Conservation (phyloP, 2,113 vertebrate species). For the Grammomys dolichurus region DNA sequence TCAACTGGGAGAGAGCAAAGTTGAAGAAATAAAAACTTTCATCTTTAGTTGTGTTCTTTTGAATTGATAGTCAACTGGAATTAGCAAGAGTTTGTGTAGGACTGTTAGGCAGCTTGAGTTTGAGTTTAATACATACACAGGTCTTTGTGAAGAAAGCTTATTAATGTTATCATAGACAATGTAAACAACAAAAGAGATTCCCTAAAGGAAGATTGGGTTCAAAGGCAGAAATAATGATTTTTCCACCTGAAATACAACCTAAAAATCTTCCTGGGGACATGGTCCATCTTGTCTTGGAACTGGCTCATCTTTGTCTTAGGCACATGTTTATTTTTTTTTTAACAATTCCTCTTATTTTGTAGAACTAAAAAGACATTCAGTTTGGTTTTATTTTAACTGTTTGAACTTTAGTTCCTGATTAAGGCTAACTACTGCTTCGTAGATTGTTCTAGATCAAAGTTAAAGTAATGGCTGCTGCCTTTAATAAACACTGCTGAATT, state of each 20-base stretch:
- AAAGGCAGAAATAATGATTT: background rate
- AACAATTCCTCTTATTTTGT: background rate
- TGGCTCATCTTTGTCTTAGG: background rate
- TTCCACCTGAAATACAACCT: slow-evolving; percentile 2
- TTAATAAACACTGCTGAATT: slow-evolving; percentile 75
- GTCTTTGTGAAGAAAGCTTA: slow-evolving; percentile 29
- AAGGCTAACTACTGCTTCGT: slow-evolving; percentile 32
- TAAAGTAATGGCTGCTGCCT: slow-evolving; percentile 62
- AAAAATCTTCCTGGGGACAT: background rate
- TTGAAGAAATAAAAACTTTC: background rate
- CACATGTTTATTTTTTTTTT: background rate
- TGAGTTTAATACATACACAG: background rate
- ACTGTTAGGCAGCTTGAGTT: background rate
- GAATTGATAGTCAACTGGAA: background rate
- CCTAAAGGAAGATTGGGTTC: background rate
- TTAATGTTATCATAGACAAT: background rate
- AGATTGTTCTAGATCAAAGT: slow-evolving; percentile 64
- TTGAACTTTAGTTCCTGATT: slow-evolving; percentile 42
- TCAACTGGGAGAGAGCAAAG: background rate
- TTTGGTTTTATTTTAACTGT: slow-evolving; percentile 43
- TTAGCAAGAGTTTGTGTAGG: background rate
- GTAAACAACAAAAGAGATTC: background rate
- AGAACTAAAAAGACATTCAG: background rate
- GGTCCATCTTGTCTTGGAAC: background rate
- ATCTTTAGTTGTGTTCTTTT: background rate